phyloP scores from a whole-genome alignment of 2,113 vertebrate species.

The Cebidichthys violaceus region DNA sequence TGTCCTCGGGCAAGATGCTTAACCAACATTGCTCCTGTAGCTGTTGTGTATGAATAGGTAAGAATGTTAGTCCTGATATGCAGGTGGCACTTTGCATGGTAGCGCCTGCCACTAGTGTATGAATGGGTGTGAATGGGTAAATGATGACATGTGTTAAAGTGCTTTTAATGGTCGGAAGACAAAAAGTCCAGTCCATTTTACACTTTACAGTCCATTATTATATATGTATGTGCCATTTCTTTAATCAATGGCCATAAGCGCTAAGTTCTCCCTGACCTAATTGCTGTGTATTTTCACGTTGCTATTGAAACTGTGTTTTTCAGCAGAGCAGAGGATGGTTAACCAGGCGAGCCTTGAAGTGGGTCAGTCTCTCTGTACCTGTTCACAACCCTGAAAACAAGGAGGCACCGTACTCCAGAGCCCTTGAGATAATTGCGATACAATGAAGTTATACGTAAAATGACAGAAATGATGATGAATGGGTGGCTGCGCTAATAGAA shows the following conservation, averaged over 20 bases:
- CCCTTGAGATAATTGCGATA: conserved; percentile 56
- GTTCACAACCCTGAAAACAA: conserved; percentile 54
- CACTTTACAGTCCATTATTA: neutral
- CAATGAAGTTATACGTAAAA: conserved; percentile 64
- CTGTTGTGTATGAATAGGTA: neutral
- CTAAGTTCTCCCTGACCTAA: conserved; percentile 1
- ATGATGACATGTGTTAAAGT: neutral
- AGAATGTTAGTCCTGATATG: too few relatives aligned
- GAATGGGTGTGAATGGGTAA: too few relatives aligned
- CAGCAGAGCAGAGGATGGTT: conserved; percentile 24
- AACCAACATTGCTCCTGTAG: neutral
- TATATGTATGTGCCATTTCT: neutral
- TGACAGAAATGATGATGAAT: conserved; percentile 78
- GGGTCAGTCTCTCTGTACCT: conserved; percentile 47
- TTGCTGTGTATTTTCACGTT: conserved; percentile 45
- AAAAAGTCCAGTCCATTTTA: neutral
- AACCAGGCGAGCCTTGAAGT: conserved; percentile 40
- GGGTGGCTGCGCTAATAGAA: conserved; percentile 62
- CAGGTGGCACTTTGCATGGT: too few relatives aligned
- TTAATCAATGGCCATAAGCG: conserved; percentile 12
- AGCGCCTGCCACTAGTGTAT: too few relatives aligned
- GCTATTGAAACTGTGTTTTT: conserved; percentile 24
- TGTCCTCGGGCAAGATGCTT: neutral
- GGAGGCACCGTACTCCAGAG: neutral
- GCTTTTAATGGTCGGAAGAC: neutral